phyloP scores from a whole-genome alignment of 2,888 invertebrate genomes.

The Podotricha telesiphe region DNA sequence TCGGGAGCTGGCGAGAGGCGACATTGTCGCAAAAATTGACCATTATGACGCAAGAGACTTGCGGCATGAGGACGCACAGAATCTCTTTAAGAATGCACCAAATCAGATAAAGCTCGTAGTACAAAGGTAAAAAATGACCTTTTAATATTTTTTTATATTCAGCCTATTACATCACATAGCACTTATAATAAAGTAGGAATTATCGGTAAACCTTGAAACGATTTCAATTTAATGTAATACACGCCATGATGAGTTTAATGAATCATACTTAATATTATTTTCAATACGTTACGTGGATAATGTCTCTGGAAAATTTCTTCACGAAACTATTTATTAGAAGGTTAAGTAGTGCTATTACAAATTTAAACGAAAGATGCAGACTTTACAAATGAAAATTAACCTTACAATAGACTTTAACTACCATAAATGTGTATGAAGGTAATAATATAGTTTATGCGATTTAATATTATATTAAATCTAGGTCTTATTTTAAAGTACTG shows the following conservation, averaged over 20 bases:
- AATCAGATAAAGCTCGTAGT: conserved; percentile 91
- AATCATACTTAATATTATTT: conserved; percentile 23
- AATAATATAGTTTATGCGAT: too few relatives aligned
- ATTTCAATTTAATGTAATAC: conserved; percentile 38
- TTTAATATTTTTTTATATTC: background rate
- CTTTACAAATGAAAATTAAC: too few relatives aligned
- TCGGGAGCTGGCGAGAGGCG: conserved; percentile 93
- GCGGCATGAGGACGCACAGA: conserved; percentile 95
- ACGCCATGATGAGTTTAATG: background rate
- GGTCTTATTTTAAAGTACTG: background rate
- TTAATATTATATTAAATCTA: background rate
- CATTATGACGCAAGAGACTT: conserved; percentile 94
- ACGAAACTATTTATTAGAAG: background rate
- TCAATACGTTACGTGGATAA: conserved; percentile 4
- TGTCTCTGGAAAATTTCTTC: background rate
- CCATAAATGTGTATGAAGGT: too few relatives aligned
- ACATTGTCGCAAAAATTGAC: conserved; percentile 94
- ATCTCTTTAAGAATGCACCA: conserved; percentile 91
- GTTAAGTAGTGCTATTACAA: background rate
- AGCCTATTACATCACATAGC: conserved; percentile 5
- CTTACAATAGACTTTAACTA: too few relatives aligned
- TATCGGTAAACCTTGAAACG: conserved; percentile 38
- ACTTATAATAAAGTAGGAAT: conserved; percentile 17
- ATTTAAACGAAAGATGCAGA: too few relatives aligned
- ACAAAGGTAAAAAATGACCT: conserved; percentile 85